These are phyloP conservation scores for Isichthys henryi DNA, from an alignment of 2,113 vertebrate genomes.

Conservation along the genomic window DNA sequence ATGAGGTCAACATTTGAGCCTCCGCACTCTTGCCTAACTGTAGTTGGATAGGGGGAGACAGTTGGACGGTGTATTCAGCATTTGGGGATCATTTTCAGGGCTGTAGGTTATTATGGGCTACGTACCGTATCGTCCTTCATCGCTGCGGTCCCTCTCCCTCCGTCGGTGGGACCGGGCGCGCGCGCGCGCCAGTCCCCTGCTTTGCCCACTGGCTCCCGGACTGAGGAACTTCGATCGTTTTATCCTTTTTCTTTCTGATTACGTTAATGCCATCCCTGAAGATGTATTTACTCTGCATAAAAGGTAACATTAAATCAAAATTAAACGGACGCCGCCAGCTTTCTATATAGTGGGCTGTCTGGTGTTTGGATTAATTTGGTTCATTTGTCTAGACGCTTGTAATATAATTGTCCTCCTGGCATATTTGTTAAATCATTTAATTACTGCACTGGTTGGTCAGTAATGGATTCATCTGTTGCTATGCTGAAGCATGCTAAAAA, in stretches of 20 bases:
- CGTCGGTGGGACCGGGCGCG: too few relatives aligned
- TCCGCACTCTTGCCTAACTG: neutral
- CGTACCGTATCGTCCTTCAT: neutral
- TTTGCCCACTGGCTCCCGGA: neutral
- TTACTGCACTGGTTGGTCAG: neutral
- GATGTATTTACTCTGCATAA: constrained; percentile 22
- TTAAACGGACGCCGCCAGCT: neutral
- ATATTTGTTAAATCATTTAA: neutral
- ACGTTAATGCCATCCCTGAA: neutral
- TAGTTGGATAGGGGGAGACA: neutral
- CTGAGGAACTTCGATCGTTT: neutral
- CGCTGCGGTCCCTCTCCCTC: neutral
- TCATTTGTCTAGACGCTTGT: neutral
- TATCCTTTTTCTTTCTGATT: neutral
- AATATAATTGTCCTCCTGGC: neutral
- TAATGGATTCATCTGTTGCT: neutral
- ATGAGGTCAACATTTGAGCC: neutral
- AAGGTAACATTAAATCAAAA: constrained; percentile 14
- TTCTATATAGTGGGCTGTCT: neutral
- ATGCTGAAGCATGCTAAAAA: neutral
- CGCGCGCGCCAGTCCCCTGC: neutral
- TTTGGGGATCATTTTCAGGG: neutral
- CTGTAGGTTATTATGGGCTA: neutral
- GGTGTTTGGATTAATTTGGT: neutral
- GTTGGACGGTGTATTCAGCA: too few relatives aligned